Evolutionary conservation across 2,888 invertebrate genomes (phyloP).

Genomic region (Ametastegia equiseti): DNA sequence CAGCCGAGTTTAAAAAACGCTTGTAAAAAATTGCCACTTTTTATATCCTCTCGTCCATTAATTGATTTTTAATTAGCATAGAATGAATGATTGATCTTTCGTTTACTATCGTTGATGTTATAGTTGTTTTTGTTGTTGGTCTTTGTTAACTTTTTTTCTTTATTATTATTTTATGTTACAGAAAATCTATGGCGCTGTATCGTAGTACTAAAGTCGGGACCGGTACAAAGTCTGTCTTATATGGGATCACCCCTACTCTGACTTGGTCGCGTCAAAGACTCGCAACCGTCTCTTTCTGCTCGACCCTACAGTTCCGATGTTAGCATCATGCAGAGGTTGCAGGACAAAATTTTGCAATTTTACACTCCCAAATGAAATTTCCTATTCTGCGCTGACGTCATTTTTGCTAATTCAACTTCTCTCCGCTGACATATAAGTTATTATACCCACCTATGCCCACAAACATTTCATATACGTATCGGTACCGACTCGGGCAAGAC

Average conservation of each 20-base stretch:
- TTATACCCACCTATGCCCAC: neutral
- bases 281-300: conserved; percentile 48
- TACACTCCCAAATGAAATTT: conserved; percentile 23
- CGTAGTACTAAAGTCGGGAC: conserved; percentile 73
- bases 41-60: neutral
- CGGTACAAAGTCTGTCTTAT: conserved; percentile 74
- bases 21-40: neutral
- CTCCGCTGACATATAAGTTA: neutral
- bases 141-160: neutral
- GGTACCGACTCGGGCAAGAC: neutral
- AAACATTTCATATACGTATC: neutral
- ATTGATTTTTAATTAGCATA: neutral
- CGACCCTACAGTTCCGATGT: conserved; percentile 29
- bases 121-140: neutral
- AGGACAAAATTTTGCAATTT: conserved; percentile 37
- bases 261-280: conserved; percentile 55
- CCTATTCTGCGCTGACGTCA: conserved; percentile 34
- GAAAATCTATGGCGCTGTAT: conserved; percentile 57
- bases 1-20: neutral
- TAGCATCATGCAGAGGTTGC: conserved; percentile 3
- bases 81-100: neutral
- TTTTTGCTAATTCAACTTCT: conserved; percentile 21
- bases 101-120: neutral
- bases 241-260: conserved; percentile 72
- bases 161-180: neutral